These are phyloP conservation scores for Neodontobutis hainanensis DNA, from an alignment of 2,113 vertebrate species.

Conservation along the genomic window DNA sequence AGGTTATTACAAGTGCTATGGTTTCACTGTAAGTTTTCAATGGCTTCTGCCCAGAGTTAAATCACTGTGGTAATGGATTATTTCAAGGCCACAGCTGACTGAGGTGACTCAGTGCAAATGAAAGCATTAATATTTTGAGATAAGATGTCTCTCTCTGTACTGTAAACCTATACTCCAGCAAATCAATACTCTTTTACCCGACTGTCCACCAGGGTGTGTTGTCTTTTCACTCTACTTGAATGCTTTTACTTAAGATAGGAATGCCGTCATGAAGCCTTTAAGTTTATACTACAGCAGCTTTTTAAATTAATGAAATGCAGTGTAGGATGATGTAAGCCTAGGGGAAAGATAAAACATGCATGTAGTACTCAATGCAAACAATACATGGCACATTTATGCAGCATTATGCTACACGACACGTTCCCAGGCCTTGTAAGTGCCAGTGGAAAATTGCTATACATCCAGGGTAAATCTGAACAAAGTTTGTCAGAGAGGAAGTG, in stretches of 20 bases:
- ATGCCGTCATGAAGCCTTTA: too few species aligned
- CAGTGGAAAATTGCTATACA: constrained; percentile 52
- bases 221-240: too few species aligned
- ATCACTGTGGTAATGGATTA: not conserved
- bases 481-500: constrained; percentile 59
- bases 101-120: not conserved
- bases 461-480: constrained; percentile 33
- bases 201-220: too few species aligned
- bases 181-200: too few species aligned
- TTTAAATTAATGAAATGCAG: too few species aligned
- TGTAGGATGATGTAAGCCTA: too few species aligned
- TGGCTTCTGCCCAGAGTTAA: not conserved
- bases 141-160: too few species aligned
- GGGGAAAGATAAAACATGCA: not conserved
- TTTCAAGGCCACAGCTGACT: not conserved
- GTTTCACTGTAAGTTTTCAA: not conserved
- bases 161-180: too few species aligned
- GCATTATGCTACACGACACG: constrained; percentile 4
- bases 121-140: too few species aligned
- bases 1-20: not conserved
- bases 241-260: too few species aligned
- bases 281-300: too few species aligned
- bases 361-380: not conserved
- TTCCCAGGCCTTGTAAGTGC: constrained; percentile 37
- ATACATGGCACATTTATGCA: not conserved